These are phyloP conservation scores for Hystrix brachyura DNA, from an alignment of 2,113 vertebrate species.

Conservation along the genomic window DNA sequence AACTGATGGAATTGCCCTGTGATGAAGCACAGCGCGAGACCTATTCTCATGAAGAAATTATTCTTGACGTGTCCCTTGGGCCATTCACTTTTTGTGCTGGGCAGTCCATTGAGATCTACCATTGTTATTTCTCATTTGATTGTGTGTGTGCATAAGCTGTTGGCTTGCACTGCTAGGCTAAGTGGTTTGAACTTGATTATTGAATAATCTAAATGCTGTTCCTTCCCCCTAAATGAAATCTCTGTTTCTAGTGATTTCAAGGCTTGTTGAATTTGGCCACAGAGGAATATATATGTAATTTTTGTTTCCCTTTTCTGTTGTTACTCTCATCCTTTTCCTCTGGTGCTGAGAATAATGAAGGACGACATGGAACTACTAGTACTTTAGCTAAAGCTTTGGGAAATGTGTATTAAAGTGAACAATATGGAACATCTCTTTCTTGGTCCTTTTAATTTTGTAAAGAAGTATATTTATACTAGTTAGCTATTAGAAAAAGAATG, in stretches of 20 bases:
- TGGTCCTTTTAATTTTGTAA: conserved; percentile 39
- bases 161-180: conserved; percentile 84
- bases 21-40: conserved; percentile 72
- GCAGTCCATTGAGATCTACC: conserved; percentile 70
- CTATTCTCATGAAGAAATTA: conserved; percentile 81
- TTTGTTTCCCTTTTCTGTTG: conserved; percentile 33
- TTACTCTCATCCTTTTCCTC: neutral
- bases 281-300: conserved; percentile 57
- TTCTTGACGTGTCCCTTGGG: conserved; percentile 86
- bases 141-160: conserved; percentile 83
- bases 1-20: conserved; percentile 80
- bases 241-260: conserved; percentile 82
- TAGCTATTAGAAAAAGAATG: neutral
- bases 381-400: neutral
- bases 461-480: conserved; percentile 24
- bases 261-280: conserved; percentile 80
- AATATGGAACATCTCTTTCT: conserved; percentile 10
- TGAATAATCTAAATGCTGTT: conserved; percentile 73
- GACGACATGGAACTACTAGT: neutral
- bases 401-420: conserved; percentile 40
- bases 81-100: conserved; percentile 78
- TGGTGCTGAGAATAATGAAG: conserved; percentile 22
- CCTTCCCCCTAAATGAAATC: conserved; percentile 82
- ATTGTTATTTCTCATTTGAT: conserved; percentile 85
- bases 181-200: conserved; percentile 80